Base-by-base conservation (phyloP, 1,140 invertebrate genomes). In the Battus philenor region DNA sequence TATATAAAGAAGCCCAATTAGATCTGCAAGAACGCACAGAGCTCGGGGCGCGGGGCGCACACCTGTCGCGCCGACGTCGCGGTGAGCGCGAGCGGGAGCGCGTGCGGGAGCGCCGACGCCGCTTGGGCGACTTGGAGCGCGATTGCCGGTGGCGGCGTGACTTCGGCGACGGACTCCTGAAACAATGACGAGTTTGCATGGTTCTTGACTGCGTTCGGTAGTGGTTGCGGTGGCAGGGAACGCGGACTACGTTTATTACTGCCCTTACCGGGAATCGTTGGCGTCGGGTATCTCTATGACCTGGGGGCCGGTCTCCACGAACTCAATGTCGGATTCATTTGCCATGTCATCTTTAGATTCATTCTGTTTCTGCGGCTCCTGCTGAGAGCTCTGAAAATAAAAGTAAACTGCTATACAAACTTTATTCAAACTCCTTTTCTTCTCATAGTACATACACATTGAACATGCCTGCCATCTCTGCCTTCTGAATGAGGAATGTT, bases 161-260 rank as follows among this genome's bases (percentile, higher is more conserved):
- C 39, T 80, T 77, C 2, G 89, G 88, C n/a, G 89, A 87, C 11
- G 88, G 87, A 63, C 89, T 90, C 39, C 88, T 86, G 44, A 64
- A 87, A 85, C 87, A 13, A 2, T 16, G 13, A n/a, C n/a, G n/a
- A n/a, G n/a, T n/a, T n/a, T n/a, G n/a, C n/a, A n/a, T n/a, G n/a
- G n/a, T n/a, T n/a, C n/a, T n/a, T n/a, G n/a, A n/a, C n/a, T n/a
- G n/a, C n/a, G n/a, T n/a, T n/a, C n/a, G n/a, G n/a, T n/a, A n/a
- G n/a, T n/a, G n/a, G n/a, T n/a, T n/a, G n/a, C n/a, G n/a, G n/a
- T n/a, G n/a, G n/a, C n/a, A n/a, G n/a, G n/a, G n/a, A n/a, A n/a
- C n/a, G n/a, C n/a, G n/a, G n/a, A n/a, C n/a, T n/a, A n/a, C n/a
- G n/a, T n/a, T n/a, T n/a, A n/a, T n/a, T n/a, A n/a, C n/a, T n/a